Percentiles rank a stretch among this genome's conserved stretches.
Conservation (phyloP, 2,888 invertebrate genomes). For the Molorchus minor region DNA sequence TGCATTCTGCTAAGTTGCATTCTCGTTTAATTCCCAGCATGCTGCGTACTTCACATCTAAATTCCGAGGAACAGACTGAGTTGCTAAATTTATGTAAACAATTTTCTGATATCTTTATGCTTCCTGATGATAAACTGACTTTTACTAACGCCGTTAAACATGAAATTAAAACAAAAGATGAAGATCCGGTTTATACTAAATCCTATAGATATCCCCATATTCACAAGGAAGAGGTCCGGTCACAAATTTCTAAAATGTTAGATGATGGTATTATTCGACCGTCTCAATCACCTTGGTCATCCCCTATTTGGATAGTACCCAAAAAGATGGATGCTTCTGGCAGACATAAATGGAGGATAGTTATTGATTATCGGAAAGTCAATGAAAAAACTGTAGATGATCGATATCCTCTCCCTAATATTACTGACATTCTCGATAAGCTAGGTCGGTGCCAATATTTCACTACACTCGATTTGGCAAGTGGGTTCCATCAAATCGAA, state of each 20-base stretch:
- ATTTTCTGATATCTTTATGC: too few species aligned
- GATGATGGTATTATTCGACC: constrained; percentile 37
- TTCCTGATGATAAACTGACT: constrained; percentile 29
- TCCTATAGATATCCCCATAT: constrained; percentile 41
- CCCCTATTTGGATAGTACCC: too few species aligned
- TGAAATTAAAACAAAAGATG: constrained; percentile 44
- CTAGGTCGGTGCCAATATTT: constrained; percentile 13
- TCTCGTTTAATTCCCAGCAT: too few species aligned
- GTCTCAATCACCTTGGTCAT: constrained; percentile 36
- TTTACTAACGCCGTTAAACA: constrained; percentile 48
- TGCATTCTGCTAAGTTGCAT: too few species aligned
- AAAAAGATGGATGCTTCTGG: constrained; percentile 40
- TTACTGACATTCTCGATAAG: constrained; percentile 45
- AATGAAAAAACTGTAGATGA: constrained; percentile 43
- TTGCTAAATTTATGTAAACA: too few species aligned
- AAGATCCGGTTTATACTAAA: constrained; percentile 35
- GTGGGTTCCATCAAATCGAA: background rate
- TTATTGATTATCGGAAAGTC: constrained; percentile 40
- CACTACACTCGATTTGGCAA: background rate
- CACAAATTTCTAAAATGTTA: constrained; percentile 40
- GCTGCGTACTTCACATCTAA: too few species aligned
- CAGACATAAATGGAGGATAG: constrained; percentile 40
- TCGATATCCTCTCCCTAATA: too few species aligned
- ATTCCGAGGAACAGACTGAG: too few species aligned
- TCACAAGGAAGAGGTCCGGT: constrained; percentile 41